Percentiles rank a stretch among this genome's conserved stretches.
These are phyloP conservation scores for Euleptes europaea DNA, from an alignment of 2,113 vertebrate species.

Conservation along the genomic window DNA sequence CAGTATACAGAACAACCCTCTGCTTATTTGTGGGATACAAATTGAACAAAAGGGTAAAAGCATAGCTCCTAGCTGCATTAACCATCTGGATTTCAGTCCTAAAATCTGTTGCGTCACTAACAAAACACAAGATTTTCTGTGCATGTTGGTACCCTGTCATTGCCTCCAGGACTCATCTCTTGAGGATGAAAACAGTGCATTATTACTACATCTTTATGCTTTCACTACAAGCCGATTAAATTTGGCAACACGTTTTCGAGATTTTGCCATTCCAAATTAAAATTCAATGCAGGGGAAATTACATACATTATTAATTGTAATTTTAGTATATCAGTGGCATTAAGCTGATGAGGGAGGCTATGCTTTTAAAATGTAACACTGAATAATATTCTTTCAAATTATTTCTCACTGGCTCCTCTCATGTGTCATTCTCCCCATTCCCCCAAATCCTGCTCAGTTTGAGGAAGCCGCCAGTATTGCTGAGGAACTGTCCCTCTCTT, in stretches of 20 bases:
- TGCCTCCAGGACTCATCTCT: neutral
- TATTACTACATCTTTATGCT: neutral
- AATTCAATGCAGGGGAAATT: no score
- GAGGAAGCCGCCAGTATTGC: no score
- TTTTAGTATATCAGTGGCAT: no score
- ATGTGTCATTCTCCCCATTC: no score
- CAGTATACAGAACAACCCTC: neutral
- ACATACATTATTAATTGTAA: no score
- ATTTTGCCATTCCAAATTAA: neutral
- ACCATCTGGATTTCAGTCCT: neutral
- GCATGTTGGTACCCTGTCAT: neutral
- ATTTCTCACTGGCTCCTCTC: no score
- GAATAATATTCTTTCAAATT: no score
- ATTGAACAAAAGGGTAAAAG: neutral
- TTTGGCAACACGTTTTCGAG: neutral
- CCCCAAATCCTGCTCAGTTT: no score
- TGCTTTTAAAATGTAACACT: no score
- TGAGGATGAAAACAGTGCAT: neutral
- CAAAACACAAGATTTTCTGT: neutral
- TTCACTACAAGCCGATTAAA: neutral
- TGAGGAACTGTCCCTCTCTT: no score
- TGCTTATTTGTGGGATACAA: neutral
- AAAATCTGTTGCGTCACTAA: neutral
- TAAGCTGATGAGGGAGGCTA: no score
- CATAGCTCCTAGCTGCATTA: neutral